Percentiles rank a stretch among this genome's conserved stretches.
Evolutionary conservation across 2,113 vertebrate genomes (phyloP).

Genomic region (Ailuropoda melanoleuca): DNA sequence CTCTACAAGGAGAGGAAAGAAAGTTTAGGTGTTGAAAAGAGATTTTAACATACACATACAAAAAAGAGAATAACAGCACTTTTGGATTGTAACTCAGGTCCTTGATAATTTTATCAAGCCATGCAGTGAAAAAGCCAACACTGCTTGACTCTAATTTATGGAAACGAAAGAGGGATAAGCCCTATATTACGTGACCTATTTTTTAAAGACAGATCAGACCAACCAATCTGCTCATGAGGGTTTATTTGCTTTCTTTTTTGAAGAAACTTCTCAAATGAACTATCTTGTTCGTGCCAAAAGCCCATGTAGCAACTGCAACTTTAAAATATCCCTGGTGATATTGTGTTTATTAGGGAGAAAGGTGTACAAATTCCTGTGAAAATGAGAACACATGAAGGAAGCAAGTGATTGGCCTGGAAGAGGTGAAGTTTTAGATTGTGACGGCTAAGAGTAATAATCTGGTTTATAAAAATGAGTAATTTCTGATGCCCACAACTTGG

Average conservation of each 20-base stretch:
- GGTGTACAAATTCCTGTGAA: neutral
- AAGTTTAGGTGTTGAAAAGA: neutral
- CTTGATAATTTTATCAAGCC: neutral
- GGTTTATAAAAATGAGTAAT: neutral
- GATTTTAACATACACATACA: neutral
- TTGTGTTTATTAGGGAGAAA: neutral
- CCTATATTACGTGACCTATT: neutral
- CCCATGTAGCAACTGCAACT: neutral
- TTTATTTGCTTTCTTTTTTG: neutral
- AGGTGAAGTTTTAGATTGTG: neutral
- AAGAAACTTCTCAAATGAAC: constrained; percentile 13
- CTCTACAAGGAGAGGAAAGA: neutral
- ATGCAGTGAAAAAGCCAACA: neutral
- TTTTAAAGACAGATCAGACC: neutral
- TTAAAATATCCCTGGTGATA: neutral
- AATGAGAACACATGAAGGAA: neutral
- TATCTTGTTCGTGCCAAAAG: neutral
- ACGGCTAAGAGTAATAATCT: neutral
- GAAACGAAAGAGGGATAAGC: neutral
- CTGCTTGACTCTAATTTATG: neutral
- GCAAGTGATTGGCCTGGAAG: neutral
- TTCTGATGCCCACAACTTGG: neutral
- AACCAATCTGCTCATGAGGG: neutral
- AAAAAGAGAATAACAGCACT: neutral
- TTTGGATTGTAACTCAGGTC: neutral